phyloP scores from a whole-genome alignment of 2,797 vertebrate genomes.

The Rhabdomys pumilio region DNA sequence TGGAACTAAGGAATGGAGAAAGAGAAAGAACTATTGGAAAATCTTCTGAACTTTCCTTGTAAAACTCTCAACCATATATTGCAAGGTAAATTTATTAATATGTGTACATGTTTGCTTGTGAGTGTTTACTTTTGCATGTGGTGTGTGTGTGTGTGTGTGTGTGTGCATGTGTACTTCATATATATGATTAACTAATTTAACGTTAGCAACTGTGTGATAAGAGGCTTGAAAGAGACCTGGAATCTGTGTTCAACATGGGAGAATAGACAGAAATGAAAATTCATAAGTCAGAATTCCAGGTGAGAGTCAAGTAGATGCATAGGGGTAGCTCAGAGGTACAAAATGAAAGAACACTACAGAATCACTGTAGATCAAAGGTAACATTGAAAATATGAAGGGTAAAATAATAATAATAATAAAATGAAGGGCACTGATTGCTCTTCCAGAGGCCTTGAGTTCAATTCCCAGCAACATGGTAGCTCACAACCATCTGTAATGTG shows the following conservation, averaged over 20 bases:
- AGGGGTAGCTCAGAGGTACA: background rate
- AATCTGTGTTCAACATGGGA: background rate
- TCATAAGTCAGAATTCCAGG: background rate
- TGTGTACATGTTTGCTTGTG: background rate
- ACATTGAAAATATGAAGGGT: background rate
- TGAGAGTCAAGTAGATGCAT: background rate
- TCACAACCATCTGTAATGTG: too few relatives aligned
- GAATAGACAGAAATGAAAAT: background rate
- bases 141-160: background rate
- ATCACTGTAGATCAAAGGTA: background rate
- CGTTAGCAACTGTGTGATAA: background rate
- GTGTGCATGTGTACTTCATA: background rate
- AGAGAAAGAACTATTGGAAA: background rate
- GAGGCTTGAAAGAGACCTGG: background rate
- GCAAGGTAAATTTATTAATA: background rate
- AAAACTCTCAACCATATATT: background rate
- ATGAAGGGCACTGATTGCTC: too few relatives aligned
- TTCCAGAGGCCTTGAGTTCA: too few relatives aligned
- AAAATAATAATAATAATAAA: too few relatives aligned
- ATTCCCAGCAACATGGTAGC: too few relatives aligned
- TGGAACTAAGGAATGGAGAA: background rate
- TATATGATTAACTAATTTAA: background rate
- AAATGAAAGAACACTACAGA: background rate
- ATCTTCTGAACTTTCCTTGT: background rate
- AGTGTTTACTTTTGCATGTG: background rate